Percentiles rank a stretch among this genome's conserved stretches.
phyloP scores from a whole-genome alignment of 2,113 vertebrate species.

The Prionailurus bengalensis region DNA sequence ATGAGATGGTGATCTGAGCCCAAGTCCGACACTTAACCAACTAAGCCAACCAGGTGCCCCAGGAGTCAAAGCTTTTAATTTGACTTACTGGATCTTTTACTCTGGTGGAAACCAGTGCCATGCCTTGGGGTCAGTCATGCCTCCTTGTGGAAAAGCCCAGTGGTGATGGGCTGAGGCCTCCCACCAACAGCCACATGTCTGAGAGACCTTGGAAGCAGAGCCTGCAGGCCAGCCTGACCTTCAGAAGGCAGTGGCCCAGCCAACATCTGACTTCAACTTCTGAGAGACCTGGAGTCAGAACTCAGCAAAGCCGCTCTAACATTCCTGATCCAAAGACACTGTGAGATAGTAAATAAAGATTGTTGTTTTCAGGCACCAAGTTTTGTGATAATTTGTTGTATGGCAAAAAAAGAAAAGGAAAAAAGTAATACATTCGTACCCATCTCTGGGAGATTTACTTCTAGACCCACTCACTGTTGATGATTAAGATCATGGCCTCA shows the following conservation, averaged over 20 bases:
- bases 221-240: neutral
- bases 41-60: no score
- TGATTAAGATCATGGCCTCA: neutral
- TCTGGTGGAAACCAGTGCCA: neutral
- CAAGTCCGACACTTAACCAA: no score
- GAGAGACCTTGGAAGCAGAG: neutral
- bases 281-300: neutral
- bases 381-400: neutral
- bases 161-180: neutral
- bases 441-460: neutral
- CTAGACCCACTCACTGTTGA: neutral
- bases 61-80: neutral
- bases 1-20: no score
- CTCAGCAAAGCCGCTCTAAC: neutral
- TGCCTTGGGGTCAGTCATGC: neutral
- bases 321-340: neutral
- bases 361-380: neutral
- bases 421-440: neutral
- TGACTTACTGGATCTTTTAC: neutral
- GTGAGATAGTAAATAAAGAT: neutral
- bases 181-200: neutral
- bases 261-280: neutral
- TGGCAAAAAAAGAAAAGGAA: neutral
- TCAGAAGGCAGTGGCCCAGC: neutral
- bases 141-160: neutral